A percentile compares a stretch with the other conserved stretches of the same genome.
Conservation (phyloP, 2,113 vertebrate species). For the Acanthochromis polyacanthus region DNA sequence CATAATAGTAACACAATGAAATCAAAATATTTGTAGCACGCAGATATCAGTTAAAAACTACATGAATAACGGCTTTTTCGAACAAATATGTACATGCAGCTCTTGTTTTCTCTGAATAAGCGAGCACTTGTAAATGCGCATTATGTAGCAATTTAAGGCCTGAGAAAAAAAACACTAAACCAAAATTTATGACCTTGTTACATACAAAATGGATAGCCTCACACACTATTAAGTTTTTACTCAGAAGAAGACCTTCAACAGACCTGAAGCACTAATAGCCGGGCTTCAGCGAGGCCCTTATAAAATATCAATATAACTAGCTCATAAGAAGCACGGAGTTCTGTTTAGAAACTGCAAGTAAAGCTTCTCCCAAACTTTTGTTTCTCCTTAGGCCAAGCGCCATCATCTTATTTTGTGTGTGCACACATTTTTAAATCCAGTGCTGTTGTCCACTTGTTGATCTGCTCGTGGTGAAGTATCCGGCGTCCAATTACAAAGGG, state of each 20-base stretch:
- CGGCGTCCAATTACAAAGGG: conserved; percentile 3
- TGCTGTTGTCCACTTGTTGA: not conserved
- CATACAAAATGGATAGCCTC: not conserved
- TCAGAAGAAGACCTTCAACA: conserved; percentile 13
- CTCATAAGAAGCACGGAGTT: not conserved
- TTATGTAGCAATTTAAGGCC: not conserved
- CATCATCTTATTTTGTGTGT: not conserved
- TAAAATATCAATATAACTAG: conserved; percentile 2
- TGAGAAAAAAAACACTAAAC: not conserved
- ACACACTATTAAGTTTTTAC: conserved; percentile 3
- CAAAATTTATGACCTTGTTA: conserved; percentile 3
- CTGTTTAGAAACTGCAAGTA: not conserved
- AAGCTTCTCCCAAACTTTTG: conserved; percentile 2
- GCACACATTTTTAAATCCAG: not conserved
- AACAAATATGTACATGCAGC: not conserved
- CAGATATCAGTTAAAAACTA: not conserved
- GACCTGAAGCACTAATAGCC: conserved; percentile 1
- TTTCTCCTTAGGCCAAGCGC: not conserved
- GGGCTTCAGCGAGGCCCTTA: not conserved
- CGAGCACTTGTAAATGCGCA: not conserved
- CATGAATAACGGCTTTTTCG: not conserved
- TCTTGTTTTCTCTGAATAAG: not conserved
- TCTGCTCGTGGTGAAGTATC: not conserved
- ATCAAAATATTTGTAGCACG: not conserved
- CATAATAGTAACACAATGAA: too few relatives aligned